A percentile compares a stretch with the other conserved stretches of the same genome.
phyloP scores from a whole-genome alignment of 2,888 invertebrate species.

The Cecidostiba fungosa region DNA sequence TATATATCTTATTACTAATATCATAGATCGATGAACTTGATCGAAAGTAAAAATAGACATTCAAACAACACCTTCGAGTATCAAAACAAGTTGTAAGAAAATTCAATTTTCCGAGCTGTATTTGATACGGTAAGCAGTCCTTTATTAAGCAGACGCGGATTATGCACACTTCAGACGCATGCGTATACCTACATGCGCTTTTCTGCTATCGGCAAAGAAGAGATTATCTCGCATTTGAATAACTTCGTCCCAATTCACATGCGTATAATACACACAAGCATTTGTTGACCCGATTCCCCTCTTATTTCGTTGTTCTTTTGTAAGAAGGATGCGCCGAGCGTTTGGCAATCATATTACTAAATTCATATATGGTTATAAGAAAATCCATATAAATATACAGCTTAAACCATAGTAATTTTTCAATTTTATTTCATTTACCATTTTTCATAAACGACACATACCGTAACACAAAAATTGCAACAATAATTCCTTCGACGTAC shows the following conservation, averaged over 20 bases:
- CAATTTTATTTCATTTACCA: too few species aligned
- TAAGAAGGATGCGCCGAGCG: background rate
- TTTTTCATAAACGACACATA: too few species aligned
- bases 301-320: conserved; percentile 2
- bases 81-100: background rate
- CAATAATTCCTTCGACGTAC: background rate
- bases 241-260: conserved; percentile 35
- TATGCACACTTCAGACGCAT: conserved; percentile 4
- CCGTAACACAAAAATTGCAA: background rate
- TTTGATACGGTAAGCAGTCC: background rate
- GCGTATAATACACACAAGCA: background rate
- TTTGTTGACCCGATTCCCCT: conserved; percentile 8
- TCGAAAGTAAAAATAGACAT: background rate
- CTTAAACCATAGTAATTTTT: too few species aligned
- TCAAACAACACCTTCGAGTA: background rate
- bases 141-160: conserved; percentile 15
- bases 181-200: background rate
- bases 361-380: background rate
- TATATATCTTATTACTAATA: background rate
- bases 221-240: conserved; percentile 44
- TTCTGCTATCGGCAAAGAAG: conserved; percentile 19
- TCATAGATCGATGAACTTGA: background rate
- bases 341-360: background rate
- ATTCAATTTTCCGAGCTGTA: conserved; percentile 11
- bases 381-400: too few species aligned